These are phyloP conservation scores for Linepithema humile DNA, from an alignment of 1,140 invertebrate species.

Conservation along the genomic window DNA sequence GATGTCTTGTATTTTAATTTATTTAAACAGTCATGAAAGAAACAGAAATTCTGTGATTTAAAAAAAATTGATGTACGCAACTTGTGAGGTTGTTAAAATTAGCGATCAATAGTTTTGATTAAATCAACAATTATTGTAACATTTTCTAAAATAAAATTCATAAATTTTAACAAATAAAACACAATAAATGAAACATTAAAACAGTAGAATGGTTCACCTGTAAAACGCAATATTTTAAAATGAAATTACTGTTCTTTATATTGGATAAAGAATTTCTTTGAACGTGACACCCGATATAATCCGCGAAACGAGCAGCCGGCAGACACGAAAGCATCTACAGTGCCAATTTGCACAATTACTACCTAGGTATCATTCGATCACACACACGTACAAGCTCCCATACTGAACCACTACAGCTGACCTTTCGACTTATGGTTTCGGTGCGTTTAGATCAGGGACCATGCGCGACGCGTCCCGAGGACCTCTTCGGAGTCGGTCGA, in stretches of 20 bases:
- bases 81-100: not conserved
- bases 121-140: no score
- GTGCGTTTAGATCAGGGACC: conserved; percentile 58
- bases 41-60: not conserved
- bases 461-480: not conserved
- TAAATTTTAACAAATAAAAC: no score
- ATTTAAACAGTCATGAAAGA: not conserved
- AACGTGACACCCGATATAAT: not conserved
- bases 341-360: conserved; percentile 80
- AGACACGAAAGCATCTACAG: conserved; percentile 53
- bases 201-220: not conserved
- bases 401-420: conserved; percentile 69
- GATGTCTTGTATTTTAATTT: not conserved
- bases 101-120: not conserved
- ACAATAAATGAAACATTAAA: not conserved
- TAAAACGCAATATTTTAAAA: not conserved
- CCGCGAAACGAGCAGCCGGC: conserved; percentile 27
- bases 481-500: conserved; percentile 30
- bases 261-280: not conserved
- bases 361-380: conserved; percentile 77
- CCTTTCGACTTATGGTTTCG: conserved; percentile 73
- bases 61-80: not conserved
- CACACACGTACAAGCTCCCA: conserved; percentile 58
- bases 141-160: not conserved
- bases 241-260: not conserved